Evolutionary conservation across 2,888 invertebrate species (phyloP).

Genomic region (Agrochola lota): DNA sequence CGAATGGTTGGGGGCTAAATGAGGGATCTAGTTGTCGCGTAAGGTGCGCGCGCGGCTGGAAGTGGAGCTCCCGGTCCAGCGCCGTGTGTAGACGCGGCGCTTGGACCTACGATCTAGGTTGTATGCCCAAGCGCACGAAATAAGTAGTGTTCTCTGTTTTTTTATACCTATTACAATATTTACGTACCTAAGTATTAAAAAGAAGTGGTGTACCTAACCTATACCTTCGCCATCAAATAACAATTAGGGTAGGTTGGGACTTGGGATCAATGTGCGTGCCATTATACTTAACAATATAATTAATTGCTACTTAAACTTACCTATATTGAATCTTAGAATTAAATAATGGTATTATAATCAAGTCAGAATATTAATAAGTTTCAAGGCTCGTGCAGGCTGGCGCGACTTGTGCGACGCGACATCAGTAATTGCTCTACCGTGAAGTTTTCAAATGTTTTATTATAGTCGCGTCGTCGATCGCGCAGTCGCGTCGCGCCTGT

Average conservation of each 20-base stretch:
- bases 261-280: not conserved
- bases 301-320: not conserved
- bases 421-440: too few relatives aligned
- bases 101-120: conserved; percentile 80
- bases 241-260: not conserved
- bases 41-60: conserved; percentile 80
- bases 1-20: conserved; percentile 69
- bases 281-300: too few relatives aligned
- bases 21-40: conserved; percentile 85
- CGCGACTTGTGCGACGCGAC: too few relatives aligned
- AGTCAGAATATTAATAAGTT: conserved; percentile 2
- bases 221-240: not conserved
- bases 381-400: too few relatives aligned
- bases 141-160: not conserved
- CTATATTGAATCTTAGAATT: not conserved
- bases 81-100: conserved; percentile 80
- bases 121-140: conserved; percentile 66
- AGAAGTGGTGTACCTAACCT: not conserved
- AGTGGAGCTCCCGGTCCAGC: conserved; percentile 70
- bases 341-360: not conserved
- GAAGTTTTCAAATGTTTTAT: too few relatives aligned
- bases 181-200: not conserved
- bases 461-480: too few relatives aligned
- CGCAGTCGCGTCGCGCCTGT: too few relatives aligned
- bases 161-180: not conserved